Evolutionary conservation across 2,113 vertebrate species (phyloP).

Genomic region (Drymodes brunneopygia): DNA sequence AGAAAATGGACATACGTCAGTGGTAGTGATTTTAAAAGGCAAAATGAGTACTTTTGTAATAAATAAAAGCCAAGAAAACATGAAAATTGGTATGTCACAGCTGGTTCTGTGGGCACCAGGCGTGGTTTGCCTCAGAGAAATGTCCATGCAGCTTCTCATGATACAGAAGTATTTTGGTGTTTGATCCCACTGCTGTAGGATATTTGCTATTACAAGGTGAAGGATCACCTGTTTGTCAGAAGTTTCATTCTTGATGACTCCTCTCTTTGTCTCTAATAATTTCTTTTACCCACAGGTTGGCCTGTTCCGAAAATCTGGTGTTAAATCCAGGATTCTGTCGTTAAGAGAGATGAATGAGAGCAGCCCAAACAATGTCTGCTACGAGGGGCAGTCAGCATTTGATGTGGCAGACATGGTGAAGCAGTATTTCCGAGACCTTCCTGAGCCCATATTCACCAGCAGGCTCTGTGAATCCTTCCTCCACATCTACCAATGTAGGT

Average conservation of each 20-base stretch:
- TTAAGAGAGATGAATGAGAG: slow-evolving; percentile 84
- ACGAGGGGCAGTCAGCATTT: slow-evolving; percentile 81
- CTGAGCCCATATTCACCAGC: slow-evolving; percentile 83
- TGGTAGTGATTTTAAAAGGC: neutral
- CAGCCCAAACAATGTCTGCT: slow-evolving; percentile 70
- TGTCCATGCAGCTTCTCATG: neutral
- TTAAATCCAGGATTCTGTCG: slow-evolving; percentile 85
- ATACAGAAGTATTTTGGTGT: neutral
- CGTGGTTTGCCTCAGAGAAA: neutral
- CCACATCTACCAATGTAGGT: slow-evolving; percentile 89
- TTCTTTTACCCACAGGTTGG: slow-evolving; percentile 73
- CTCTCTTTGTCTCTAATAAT: neutral
- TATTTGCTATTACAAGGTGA: neutral
- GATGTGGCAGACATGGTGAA: slow-evolving; percentile 92
- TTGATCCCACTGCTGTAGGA: neutral
- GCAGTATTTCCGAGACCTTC: slow-evolving; percentile 89
- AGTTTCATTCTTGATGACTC: neutral
- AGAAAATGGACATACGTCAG: neutral
- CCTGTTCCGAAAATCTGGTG: slow-evolving; percentile 85
- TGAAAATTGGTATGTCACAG: neutral
- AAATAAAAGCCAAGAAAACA: neutral
- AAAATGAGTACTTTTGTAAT: neutral
- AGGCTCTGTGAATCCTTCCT: slow-evolving; percentile 85
- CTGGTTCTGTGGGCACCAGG: neutral
- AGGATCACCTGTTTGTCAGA: neutral